phyloP scores from a whole-genome alignment of 1,140 invertebrate species.

The Drosophila guanche region DNA sequence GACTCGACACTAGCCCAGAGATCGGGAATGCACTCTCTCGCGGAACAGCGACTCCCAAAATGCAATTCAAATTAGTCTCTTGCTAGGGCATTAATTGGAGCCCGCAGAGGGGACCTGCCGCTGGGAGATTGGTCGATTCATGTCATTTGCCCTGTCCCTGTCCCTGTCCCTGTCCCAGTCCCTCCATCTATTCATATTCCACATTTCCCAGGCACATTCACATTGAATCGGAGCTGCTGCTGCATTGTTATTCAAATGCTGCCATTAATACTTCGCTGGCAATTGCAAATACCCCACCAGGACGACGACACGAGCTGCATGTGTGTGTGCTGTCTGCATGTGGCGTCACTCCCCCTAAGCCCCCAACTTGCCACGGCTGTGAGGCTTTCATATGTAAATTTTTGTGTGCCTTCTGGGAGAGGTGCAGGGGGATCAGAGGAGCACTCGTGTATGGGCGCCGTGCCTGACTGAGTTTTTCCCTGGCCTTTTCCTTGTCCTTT shows the following conservation, averaged over 20 bases:
- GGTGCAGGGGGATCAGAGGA: not conserved
- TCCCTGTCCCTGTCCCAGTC: too few species aligned
- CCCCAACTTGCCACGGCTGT: not conserved
- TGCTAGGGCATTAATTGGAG: not conserved
- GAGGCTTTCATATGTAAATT: conserved; percentile 54
- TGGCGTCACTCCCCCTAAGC: conserved; percentile 8
- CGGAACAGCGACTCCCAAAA: not conserved
- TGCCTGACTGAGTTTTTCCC: conserved; percentile 27
- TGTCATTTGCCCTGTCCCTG: conserved; percentile 5
- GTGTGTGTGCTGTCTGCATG: conserved; percentile 19
- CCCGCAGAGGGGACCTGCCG: not conserved
- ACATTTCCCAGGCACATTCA: too few species aligned
- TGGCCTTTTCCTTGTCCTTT: conserved; percentile 26
- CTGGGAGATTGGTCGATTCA: not conserved
- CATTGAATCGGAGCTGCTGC: not conserved
- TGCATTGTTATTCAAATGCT: conserved; percentile 80
- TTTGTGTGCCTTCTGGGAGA: conserved; percentile 19
- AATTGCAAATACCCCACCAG: conserved; percentile 55
- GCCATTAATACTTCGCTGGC: conserved; percentile 76
- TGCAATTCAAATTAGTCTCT: conserved; percentile 5
- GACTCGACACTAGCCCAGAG: conserved; percentile 10
- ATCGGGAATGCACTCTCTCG: not conserved
- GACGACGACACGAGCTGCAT: conserved; percentile 3
- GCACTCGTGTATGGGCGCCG: conserved; percentile 1
- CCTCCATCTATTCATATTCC: too few species aligned